Evolutionary conservation across 2,797 vertebrate species (phyloP).

Genomic region (Semaprochilodus insignis): DNA sequence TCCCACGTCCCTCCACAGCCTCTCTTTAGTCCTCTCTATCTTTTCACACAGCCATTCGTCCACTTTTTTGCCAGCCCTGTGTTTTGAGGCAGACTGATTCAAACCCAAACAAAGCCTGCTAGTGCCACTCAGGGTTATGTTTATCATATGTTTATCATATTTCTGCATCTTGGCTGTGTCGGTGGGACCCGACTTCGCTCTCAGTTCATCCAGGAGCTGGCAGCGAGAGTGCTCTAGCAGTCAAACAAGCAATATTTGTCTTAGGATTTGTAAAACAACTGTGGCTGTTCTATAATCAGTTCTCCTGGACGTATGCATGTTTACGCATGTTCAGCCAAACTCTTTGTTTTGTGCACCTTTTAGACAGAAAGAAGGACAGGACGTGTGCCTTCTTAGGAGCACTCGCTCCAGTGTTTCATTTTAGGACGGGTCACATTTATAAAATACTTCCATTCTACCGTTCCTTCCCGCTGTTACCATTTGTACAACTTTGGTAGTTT

Average conservation of each 20-base stretch:
- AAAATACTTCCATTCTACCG: too few species aligned
- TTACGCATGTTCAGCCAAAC: neutral
- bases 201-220: neutral
- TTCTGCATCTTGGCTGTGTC: conserved; percentile 13
- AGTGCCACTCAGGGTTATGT: conserved; percentile 64
- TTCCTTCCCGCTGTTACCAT: neutral
- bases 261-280: conserved; percentile 45
- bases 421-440: neutral
- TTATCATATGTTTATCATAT: conserved; percentile 50
- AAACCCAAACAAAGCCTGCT: conserved; percentile 62
- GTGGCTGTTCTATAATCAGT: conserved; percentile 30
- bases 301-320: conserved; percentile 3
- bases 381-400: conserved; percentile 35
- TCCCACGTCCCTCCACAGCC: conserved; percentile 24
- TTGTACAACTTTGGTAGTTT: neutral
- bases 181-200: neutral
- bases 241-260: conserved; percentile 37
- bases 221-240: conserved; percentile 21
- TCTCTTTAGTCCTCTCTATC: conserved; percentile 48
- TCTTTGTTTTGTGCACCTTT: conserved; percentile 31
- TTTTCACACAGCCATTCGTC: conserved; percentile 53
- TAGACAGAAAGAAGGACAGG: conserved; percentile 37
- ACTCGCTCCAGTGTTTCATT: neutral
- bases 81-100: conserved; percentile 52
- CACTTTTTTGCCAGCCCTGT: conserved; percentile 49